Base-by-base conservation (phyloP, 2,113 vertebrate species). In the Talpa occidentalis region DNA sequence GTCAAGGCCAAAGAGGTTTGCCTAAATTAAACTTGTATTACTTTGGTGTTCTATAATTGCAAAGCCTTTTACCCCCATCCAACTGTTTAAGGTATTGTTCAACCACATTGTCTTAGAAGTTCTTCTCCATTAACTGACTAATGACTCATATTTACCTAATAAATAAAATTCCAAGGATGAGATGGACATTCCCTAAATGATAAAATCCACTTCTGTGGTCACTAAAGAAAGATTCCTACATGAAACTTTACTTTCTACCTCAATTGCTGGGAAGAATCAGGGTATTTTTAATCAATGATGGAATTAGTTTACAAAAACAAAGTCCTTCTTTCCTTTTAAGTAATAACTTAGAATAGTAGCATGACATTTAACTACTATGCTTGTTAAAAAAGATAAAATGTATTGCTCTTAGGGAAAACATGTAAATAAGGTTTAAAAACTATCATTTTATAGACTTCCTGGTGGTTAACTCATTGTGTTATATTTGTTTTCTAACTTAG, bases 391-490 rank as follows among this genome's bases (percentile, higher is more conserved):
- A 69, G 54, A 93, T 73, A 60, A 66, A 69, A 66, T 59, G 70
- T 92, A 22, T 32, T 26, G 22, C 64, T 90, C 52, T 66, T 83
- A 72, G 59, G 32, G 14, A 83, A 93, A 87, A 80, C 79, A 84
- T 32, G 37, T 6, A 92, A 82, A 86, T 69, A 28, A 89, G 44
- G 52, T 7, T 73, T 22, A 60, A 52, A 52, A 72, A 62, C 64
- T 82, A 49, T 42, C 69, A 93, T 72, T 76, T 94, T 37, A 73
- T 82, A 77, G 90, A 32, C 30, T n/a, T 93, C 90, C 54, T 78
- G 32, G 10, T 54, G 67, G 30, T 88, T 93, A 88, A 77, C n/a
- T 16, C 62, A 44, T 88, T 67, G 28, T 24, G 26, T 67, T 87
- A 70, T 7, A 6, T 80, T 66, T 92, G 17, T 82, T 70, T 76